phyloP scores from a whole-genome alignment of 2,888 invertebrate species.

The Cryptocheilus praepositus region DNA sequence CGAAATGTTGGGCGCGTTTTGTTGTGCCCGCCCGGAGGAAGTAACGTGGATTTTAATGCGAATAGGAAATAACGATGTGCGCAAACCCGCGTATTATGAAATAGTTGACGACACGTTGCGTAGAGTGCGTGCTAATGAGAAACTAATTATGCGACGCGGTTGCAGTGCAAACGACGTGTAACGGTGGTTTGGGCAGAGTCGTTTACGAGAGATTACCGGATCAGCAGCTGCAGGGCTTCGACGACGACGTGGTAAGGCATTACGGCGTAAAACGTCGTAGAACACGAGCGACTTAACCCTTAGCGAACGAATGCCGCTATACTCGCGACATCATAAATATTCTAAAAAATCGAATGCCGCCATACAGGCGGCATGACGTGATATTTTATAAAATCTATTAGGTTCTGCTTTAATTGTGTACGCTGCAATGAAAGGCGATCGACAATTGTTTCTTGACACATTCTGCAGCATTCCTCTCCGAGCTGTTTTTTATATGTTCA shows the following conservation, averaged over 20 bases:
- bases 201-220: conserved; percentile 93
- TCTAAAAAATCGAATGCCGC: too few relatives aligned
- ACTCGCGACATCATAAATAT: too few relatives aligned
- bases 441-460: too few relatives aligned
- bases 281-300: too few relatives aligned
- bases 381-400: too few relatives aligned
- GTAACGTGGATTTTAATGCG: conserved; percentile 36
- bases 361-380: too few relatives aligned
- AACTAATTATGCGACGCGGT: conserved; percentile 31
- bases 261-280: too few relatives aligned
- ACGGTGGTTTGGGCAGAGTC: conserved; percentile 90
- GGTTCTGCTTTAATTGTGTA: too few relatives aligned
- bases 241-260: conserved; percentile 85
- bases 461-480: too few relatives aligned
- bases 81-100: conserved; percentile 2
- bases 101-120: not conserved
- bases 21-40: conserved; percentile 34
- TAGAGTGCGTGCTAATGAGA: conserved; percentile 26
- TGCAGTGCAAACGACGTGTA: conserved; percentile 92
- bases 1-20: conserved; percentile 17
- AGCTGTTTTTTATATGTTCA: too few relatives aligned
- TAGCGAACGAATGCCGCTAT: too few relatives aligned
- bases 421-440: too few relatives aligned
- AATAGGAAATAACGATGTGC: conserved; percentile 37
- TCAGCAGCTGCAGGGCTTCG: conserved; percentile 91